Conservation (phyloP, 2,113 vertebrate genomes). For the Monarcha castaneiventris region DNA sequence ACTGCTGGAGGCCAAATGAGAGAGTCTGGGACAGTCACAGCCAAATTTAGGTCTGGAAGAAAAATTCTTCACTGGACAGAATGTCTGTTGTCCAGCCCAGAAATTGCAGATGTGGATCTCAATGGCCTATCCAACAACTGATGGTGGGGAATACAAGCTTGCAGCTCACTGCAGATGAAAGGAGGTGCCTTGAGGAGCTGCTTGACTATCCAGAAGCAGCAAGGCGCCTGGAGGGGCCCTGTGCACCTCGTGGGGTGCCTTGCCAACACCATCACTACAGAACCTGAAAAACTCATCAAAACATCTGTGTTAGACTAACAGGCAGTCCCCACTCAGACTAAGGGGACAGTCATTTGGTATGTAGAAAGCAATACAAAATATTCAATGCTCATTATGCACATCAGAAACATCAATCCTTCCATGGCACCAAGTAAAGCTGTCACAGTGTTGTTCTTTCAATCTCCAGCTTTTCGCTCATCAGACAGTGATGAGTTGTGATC, state of each 20-base stretch:
- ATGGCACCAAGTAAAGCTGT: not conserved
- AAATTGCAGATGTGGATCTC: not conserved
- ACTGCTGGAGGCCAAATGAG: not conserved
- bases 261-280: not conserved
- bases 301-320: not conserved
- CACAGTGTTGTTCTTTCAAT: not conserved
- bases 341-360: not conserved
- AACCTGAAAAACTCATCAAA: not conserved
- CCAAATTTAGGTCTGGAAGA: not conserved
- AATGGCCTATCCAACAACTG: not conserved
- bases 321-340: fast-evolving
- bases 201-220: not conserved
- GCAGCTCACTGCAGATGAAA: not conserved
- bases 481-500: not conserved
- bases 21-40: not conserved
- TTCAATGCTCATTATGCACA: not conserved
- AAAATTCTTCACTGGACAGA: not conserved
- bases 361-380: not conserved
- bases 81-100: not conserved
- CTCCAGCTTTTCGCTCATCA: not conserved
- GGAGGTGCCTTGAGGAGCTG: not conserved
- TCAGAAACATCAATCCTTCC: not conserved
- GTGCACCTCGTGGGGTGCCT: not conserved
- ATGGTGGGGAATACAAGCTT: not conserved
- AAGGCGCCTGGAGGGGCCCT: not conserved